phyloP scores from a whole-genome alignment of 2,888 invertebrate species.

The Lasioglossum marginatum region DNA sequence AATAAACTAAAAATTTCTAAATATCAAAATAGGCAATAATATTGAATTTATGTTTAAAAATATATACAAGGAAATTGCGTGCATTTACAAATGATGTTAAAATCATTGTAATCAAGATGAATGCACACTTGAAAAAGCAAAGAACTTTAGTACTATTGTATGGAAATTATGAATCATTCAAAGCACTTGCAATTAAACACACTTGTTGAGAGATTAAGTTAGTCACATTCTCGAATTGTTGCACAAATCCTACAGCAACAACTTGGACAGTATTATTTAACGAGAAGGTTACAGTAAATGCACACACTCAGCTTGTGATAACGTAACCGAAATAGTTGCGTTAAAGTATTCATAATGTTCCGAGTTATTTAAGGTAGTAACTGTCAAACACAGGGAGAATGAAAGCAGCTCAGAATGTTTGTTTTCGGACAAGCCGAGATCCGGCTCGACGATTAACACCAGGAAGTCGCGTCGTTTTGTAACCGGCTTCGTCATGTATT shows the following conservation, averaged over 20 bases:
- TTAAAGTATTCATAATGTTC: constrained; percentile 43
- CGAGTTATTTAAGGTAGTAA: constrained; percentile 53
- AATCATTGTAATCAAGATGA: not conserved
- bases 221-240: constrained; percentile 48
- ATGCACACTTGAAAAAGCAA: constrained; percentile 19
- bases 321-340: constrained; percentile 18
- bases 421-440: constrained; percentile 64
- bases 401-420: constrained; percentile 67
- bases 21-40: constrained; percentile 9
- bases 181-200: constrained; percentile 57
- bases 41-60: constrained; percentile 30
- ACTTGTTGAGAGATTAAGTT: constrained; percentile 58
- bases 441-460: constrained; percentile 48
- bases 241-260: constrained; percentile 31
- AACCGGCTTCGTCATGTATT: constrained; percentile 45
- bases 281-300: constrained; percentile 32
- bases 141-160: not conserved
- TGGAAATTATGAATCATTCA: constrained; percentile 41
- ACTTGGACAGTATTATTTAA: constrained; percentile 41
- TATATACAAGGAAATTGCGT: constrained; percentile 48
- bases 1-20: constrained; percentile 14
- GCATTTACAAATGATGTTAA: constrained; percentile 30
- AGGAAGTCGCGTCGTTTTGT: constrained; percentile 52
- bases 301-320: constrained; percentile 32
- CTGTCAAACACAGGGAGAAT: constrained; percentile 72